Percentiles rank a stretch among this genome's conserved stretches.
phyloP scores from a whole-genome alignment of 2,888 invertebrate genomes.

The Adelognathus sp. region DNA sequence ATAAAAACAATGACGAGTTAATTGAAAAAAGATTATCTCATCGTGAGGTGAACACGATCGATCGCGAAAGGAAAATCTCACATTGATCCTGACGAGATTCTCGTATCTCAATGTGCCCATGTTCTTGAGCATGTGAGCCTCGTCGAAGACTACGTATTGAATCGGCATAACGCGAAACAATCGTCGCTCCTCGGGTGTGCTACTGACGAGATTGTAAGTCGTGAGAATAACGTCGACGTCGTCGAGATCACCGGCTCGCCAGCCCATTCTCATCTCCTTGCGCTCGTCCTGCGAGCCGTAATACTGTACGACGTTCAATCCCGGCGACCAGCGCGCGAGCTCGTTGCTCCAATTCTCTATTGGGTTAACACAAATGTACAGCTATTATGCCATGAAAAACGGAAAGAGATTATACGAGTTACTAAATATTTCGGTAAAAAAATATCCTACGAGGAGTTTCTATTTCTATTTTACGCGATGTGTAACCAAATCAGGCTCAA shows the following conservation, averaged over 20 bases:
- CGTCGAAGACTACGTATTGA: slow-evolving; percentile 97
- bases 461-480: too few species aligned
- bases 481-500: too few species aligned
- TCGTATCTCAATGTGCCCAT: slow-evolving; percentile 96
- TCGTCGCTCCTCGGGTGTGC: slow-evolving; percentile 94
- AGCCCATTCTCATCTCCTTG: slow-evolving; percentile 88
- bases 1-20: too few species aligned
- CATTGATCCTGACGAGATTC: slow-evolving; percentile 92
- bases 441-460: too few species aligned
- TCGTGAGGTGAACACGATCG: slow-evolving; percentile 4
- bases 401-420: neutral
- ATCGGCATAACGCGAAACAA: slow-evolving; percentile 94
- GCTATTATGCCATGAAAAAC: too few species aligned
- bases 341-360: slow-evolving; percentile 93
- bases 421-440: too few species aligned
- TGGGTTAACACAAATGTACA: neutral
- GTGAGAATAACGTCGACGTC: slow-evolving; percentile 93
- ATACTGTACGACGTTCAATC: slow-evolving; percentile 91
- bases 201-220: slow-evolving; percentile 93
- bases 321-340: slow-evolving; percentile 90
- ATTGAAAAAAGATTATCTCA: slow-evolving; percentile 67
- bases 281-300: slow-evolving; percentile 94
- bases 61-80: slow-evolving; percentile 79
- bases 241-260: slow-evolving; percentile 87
- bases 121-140: slow-evolving; percentile 99